Evolutionary conservation across 1,140 invertebrate species (phyloP).

Genomic region (Pogonomyrmex californicus): DNA sequence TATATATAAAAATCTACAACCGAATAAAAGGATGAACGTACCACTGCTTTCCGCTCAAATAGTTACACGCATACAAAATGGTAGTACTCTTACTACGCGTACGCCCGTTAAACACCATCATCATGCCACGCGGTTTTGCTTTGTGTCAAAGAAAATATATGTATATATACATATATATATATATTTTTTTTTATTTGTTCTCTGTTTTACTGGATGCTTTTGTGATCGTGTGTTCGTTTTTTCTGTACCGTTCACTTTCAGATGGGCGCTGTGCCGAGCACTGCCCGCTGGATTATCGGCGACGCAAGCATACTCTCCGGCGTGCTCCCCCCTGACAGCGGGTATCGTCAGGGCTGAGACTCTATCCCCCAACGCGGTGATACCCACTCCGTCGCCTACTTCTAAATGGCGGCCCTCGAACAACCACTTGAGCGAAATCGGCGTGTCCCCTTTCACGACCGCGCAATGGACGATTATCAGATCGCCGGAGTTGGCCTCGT

Average conservation of each 20-base stretch:
- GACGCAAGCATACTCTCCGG: constrained; percentile 92
- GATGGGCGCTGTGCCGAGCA: constrained; percentile 88
- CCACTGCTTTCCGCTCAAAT: constrained; percentile 63
- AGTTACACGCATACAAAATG: constrained; percentile 68
- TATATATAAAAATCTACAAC: constrained; percentile 62
- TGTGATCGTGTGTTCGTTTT: constrained; percentile 60
- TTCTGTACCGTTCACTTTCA: constrained; percentile 87
- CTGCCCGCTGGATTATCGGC: constrained; percentile 90
- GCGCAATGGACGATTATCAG: constrained; percentile 90
- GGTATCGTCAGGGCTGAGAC: constrained; percentile 87
- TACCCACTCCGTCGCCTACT: constrained; percentile 87
- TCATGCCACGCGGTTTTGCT: constrained; percentile 70
- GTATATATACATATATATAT: not conserved
- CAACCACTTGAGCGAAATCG: constrained; percentile 91
- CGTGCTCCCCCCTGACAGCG: constrained; percentile 87
- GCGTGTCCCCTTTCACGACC: constrained; percentile 91
- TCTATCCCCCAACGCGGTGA: constrained; percentile 88
- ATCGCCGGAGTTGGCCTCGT: constrained; percentile 87
- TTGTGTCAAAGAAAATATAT: constrained; percentile 49
- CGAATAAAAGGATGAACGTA: constrained; percentile 57
- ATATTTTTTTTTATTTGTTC: constrained; percentile 18
- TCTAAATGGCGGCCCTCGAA: constrained; percentile 86
- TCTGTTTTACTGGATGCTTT: constrained; percentile 62
- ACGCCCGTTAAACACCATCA: constrained; percentile 70
- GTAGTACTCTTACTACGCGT: constrained; percentile 63